Evolutionary conservation across 2,797 vertebrate species (phyloP).

Genomic region (Centropyge bicolor): DNA sequence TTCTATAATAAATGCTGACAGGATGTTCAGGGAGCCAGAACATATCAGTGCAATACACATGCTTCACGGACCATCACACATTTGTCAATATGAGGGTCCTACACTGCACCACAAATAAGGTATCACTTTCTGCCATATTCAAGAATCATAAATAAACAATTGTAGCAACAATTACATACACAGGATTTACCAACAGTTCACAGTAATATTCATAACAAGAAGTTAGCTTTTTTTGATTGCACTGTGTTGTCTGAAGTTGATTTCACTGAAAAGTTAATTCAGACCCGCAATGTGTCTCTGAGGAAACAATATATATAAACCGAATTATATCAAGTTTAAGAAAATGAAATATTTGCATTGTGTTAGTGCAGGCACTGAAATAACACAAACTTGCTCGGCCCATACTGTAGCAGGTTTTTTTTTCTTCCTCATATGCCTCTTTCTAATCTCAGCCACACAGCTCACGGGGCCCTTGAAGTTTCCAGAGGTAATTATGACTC

Average conservation of each 20-base stretch:
- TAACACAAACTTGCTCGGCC: constrained; percentile 4
- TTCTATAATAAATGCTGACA: constrained; percentile 27
- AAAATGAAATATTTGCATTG: constrained; percentile 9
- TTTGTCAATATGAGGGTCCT: constrained; percentile 7
- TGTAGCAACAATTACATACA: constrained; percentile 33
- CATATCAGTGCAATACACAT: constrained; percentile 29
- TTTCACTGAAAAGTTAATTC: not conserved
- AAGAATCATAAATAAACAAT: constrained; percentile 45
- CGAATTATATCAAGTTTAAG: constrained; percentile 4
- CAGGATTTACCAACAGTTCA: constrained; percentile 37
- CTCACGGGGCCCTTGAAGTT: constrained; percentile 13
- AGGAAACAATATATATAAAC: not conserved
- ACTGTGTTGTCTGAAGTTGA: constrained; percentile 16
- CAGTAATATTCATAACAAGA: constrained; percentile 36
- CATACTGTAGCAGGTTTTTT: not conserved
- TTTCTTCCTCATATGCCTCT: not conserved
- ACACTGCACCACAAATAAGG: constrained; percentile 11
- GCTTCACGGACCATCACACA: constrained; percentile 12
- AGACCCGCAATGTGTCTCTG: constrained; percentile 11
- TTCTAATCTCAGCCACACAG: constrained; percentile 12
- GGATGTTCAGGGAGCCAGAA: constrained; percentile 9
- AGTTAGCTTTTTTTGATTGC: not conserved
- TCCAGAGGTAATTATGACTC: constrained; percentile 35
- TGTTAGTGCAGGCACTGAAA: constrained; percentile 24
- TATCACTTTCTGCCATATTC: not conserved